These are phyloP conservation scores for Amphilophus citrinellus DNA, from an alignment of 2,113 vertebrate species.

Conservation along the genomic window DNA sequence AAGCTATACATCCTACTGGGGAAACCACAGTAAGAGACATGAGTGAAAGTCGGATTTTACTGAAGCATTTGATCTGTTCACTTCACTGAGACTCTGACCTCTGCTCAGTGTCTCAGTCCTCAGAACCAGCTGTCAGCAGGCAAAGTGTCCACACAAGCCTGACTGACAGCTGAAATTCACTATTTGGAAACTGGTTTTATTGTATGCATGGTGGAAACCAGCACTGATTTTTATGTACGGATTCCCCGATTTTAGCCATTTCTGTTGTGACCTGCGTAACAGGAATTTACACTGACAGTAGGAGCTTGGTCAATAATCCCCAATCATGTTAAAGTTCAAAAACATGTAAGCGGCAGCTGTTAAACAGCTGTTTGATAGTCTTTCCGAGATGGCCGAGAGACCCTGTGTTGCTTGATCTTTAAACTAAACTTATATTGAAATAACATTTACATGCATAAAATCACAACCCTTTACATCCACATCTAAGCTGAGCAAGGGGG, in stretches of 20 bases:
- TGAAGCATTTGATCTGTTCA: neutral
- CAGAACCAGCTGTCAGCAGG: neutral
- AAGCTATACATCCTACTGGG: neutral
- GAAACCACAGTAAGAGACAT: conserved; percentile 1
- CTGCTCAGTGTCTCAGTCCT: neutral
- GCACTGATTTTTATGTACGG: neutral
- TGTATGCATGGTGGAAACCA: neutral
- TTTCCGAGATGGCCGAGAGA: neutral
- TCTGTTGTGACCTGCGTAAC: neutral
- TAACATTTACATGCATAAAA: neutral
- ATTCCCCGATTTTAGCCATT: neutral
- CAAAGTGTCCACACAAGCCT: neutral
- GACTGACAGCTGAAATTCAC: neutral
- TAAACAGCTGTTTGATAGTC: neutral
- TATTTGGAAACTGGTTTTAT: neutral
- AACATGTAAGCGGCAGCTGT: too few species aligned
- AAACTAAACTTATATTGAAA: neutral
- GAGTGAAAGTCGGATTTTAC: neutral
- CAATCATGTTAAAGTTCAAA: too few species aligned
- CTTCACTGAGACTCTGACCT: neutral
- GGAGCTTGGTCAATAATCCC: neutral
- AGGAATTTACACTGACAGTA: neutral
- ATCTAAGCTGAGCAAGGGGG: neutral
- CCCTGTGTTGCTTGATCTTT: neutral
- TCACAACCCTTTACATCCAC: neutral